phyloP scores from a whole-genome alignment of 2,888 invertebrate species.

The Drosophila putrida region DNA sequence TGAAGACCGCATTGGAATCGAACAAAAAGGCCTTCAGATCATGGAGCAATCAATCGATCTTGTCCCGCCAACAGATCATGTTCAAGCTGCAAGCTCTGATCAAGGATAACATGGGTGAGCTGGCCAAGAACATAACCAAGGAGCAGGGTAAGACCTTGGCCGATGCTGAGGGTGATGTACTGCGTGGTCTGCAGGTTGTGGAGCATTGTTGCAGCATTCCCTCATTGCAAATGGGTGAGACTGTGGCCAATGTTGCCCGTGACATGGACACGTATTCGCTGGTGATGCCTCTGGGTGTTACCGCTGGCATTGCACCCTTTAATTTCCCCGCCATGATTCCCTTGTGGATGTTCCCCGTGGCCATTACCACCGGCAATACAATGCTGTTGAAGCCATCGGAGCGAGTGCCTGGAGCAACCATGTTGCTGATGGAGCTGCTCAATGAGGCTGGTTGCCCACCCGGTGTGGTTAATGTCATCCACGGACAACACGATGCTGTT shows the following conservation, averaged over 20 bases:
- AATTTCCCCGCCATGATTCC: conserved; percentile 99
- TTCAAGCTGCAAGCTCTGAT: conserved; percentile 94
- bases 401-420: conserved; percentile 98
- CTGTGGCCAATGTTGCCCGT: conserved; percentile 91
- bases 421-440: conserved; percentile 96
- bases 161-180: conserved; percentile 99
- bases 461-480: conserved; percentile 98
- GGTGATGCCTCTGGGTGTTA: conserved; percentile 94
- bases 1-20: conserved; percentile 94
- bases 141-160: conserved; percentile 99
- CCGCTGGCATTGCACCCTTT: conserved; percentile 98
- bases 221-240: conserved; percentile 96
- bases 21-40: conserved; percentile 91
- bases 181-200: conserved; percentile 98
- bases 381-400: conserved; percentile 98
- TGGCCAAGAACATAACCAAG: conserved; percentile 96
- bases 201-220: conserved; percentile 98
- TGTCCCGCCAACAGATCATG: conserved; percentile 97
- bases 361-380: conserved; percentile 97
- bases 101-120: conserved; percentile 93
- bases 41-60: conserved; percentile 96
- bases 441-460: conserved; percentile 98
- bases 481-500: conserved; percentile 97
- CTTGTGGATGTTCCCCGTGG: conserved; percentile 96
- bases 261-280: conserved; percentile 99